Evolutionary conservation across 2,113 vertebrate species (phyloP).

Genomic region (Hyaena hyaena): DNA sequence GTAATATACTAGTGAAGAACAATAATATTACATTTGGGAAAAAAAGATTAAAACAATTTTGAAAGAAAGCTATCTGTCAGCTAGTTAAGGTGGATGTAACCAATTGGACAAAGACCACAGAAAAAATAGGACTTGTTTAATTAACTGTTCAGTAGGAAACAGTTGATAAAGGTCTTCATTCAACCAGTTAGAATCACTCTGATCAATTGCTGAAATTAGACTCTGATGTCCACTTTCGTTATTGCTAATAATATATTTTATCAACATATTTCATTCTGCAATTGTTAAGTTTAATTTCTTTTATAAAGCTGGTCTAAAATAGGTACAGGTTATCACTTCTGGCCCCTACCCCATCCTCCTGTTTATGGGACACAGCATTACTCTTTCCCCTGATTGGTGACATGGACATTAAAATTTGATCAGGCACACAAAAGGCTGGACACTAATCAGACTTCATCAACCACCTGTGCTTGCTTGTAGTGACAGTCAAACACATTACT

Average conservation of each 20-base stretch:
- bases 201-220: not conserved
- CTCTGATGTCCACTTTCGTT: not conserved
- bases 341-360: not conserved
- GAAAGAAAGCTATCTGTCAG: not conserved
- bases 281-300: not conserved
- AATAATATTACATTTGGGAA: not conserved
- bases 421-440: not conserved
- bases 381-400: not conserved
- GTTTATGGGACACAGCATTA: not conserved
- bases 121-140: not conserved
- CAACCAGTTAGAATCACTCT: not conserved
- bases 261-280: not conserved
- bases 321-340: not conserved
- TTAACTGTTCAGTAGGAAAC: slow-evolving; percentile 12
- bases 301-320: not conserved
- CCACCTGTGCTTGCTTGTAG: not conserved
- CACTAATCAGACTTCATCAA: not conserved
- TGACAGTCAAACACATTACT: not conserved
- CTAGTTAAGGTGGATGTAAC: not conserved
- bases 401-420: not conserved
- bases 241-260: not conserved
- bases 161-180: not conserved
- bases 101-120: not conserved
- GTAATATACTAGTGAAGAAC: not conserved
- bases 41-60: slow-evolving; percentile 12